Evolutionary conservation across 2,113 vertebrate species (phyloP).

Genomic region (Epinephelus lanceolatus): DNA sequence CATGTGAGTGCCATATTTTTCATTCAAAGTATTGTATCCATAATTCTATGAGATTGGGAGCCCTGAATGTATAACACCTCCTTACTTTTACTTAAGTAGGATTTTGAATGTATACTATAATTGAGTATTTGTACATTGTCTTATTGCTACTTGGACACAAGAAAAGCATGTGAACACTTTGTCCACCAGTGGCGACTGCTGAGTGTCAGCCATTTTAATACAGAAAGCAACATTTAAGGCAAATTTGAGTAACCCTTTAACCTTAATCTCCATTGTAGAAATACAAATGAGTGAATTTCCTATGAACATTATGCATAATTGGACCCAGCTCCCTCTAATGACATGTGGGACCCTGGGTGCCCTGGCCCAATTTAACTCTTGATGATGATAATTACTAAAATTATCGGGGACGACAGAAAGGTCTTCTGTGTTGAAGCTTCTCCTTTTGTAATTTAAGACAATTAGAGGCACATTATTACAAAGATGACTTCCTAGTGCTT

Average conservation of each 20-base stretch:
- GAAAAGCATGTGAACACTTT: not conserved
- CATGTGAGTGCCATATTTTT: not conserved
- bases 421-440: not conserved
- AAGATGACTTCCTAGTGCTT: not conserved
- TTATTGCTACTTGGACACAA: not conserved
- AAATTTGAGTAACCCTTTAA: no score
- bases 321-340: conserved; percentile 5
- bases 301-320: not conserved
- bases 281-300: not conserved
- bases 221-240: not conserved
- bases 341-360: conserved; percentile 19
- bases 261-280: not conserved
- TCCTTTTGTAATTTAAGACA: not conserved
- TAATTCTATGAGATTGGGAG: not conserved
- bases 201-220: not conserved
- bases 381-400: conserved; percentile 24
- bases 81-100: not conserved
- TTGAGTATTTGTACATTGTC: not conserved
- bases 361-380: conserved; percentile 5
- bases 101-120: not conserved
- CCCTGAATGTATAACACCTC: not conserved
- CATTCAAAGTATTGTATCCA: not conserved
- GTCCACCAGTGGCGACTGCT: not conserved
- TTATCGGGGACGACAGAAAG: not conserved
- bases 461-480: not conserved